These are phyloP conservation scores for Armadillidium nasatum DNA, from an alignment of 1,140 invertebrate genomes.

Conservation along the genomic window DNA sequence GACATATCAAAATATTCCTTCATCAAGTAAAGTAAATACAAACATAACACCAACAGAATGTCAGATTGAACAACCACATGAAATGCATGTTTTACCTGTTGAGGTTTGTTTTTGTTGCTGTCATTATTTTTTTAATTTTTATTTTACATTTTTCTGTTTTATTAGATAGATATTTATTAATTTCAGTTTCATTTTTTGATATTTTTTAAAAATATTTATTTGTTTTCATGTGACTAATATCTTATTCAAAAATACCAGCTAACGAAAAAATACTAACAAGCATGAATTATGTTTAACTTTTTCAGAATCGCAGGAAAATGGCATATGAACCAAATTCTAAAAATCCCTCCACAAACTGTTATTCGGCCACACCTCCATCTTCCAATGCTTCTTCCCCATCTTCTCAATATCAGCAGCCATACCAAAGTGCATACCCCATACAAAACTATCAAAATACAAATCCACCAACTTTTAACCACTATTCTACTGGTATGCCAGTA, in stretches of 20 bases:
- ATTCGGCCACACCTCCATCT: slow-evolving; percentile 27
- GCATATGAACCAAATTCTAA: slow-evolving; percentile 29
- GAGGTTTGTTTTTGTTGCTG: slow-evolving; percentile 27
- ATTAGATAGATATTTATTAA: too few species aligned
- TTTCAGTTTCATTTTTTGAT: too few species aligned
- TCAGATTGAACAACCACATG: not conserved
- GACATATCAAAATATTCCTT: slow-evolving; percentile 49
- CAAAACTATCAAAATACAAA: slow-evolving; percentile 37
- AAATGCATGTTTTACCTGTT: slow-evolving; percentile 19
- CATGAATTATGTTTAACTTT: slow-evolving; percentile 24
- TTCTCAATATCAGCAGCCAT: slow-evolving; percentile 32
- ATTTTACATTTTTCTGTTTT: slow-evolving; percentile 21
- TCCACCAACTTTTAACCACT: slow-evolving; percentile 16
- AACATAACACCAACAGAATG: slow-evolving; percentile 12
- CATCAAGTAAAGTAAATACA: slow-evolving; percentile 45
- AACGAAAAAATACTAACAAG: slow-evolving; percentile 8
- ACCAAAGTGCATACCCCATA: slow-evolving; percentile 17
- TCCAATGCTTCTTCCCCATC: slow-evolving; percentile 32
- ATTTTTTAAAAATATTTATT: not conserved
- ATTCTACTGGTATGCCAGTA: slow-evolving; percentile 34
- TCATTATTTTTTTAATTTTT: slow-evolving; percentile 30
- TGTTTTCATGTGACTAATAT: slow-evolving; percentile 30
- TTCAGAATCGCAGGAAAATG: slow-evolving; percentile 40
- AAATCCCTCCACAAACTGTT: slow-evolving; percentile 40
- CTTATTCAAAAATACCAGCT: not conserved